These are phyloP conservation scores for Dolichopus griseipennis DNA, from an alignment of 2,888 invertebrate species.

Conservation along the genomic window DNA sequence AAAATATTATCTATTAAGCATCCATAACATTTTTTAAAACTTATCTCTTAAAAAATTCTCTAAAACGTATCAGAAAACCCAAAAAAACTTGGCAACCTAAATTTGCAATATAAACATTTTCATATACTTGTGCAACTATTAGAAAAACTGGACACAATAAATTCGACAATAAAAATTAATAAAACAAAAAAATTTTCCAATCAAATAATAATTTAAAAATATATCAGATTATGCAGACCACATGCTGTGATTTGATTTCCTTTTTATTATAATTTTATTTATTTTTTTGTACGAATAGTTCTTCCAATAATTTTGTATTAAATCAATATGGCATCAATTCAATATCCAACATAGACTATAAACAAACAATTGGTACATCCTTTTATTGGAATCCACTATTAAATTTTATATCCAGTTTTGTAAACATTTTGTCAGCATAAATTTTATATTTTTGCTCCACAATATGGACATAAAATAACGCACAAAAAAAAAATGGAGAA, in stretches of 20 bases:
- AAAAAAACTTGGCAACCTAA: not conserved
- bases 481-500: not conserved
- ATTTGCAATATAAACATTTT: not conserved
- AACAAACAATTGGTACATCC: not conserved
- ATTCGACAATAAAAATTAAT: not conserved
- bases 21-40: not conserved
- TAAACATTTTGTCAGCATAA: not conserved
- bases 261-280: not conserved
- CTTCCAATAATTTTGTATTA: no score
- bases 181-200: not conserved
- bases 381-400: not conserved
- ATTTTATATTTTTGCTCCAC: not conserved
- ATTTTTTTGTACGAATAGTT: not conserved
- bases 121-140: not conserved
- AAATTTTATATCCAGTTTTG: not conserved
- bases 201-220: slow-evolving; percentile 4
- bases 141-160: not conserved
- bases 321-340: not conserved
- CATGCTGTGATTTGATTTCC: slow-evolving; percentile 9
- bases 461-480: not conserved
- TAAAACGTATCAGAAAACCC: no score
- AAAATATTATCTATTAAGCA: not conserved
- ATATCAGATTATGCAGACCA: slow-evolving; percentile 8
- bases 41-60: no score
- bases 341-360: not conserved